Evolutionary conservation across 2,113 vertebrate species (phyloP).

Genomic region (Limnothrissa miodon): DNA sequence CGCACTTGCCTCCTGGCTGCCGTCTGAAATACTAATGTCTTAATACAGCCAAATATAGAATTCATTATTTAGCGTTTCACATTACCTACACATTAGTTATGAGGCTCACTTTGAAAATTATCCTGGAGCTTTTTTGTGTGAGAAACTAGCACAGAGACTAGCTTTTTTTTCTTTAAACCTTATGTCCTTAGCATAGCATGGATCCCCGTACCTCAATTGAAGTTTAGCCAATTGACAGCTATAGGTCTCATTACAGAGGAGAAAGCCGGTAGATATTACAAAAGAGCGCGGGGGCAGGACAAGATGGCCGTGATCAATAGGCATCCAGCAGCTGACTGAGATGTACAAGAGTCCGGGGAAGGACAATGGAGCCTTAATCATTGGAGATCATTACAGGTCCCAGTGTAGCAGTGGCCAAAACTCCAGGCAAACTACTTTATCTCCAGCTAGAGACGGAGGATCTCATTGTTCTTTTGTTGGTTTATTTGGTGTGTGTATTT

Average conservation of each 20-base stretch:
- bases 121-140: background rate
- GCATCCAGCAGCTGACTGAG: background rate
- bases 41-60: constrained; percentile 25
- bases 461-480: background rate
- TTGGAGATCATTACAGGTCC: constrained; percentile 9
- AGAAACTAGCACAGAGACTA: too few relatives aligned
- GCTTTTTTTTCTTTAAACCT: constrained; percentile 20
- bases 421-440: background rate
- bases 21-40: constrained; percentile 12
- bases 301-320: background rate
- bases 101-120: background rate
- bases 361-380: constrained; percentile 13
- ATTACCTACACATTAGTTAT: constrained; percentile 32
- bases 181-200: background rate
- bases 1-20: constrained; percentile 10
- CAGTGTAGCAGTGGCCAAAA: background rate
- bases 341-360: background rate
- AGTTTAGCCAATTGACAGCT: constrained; percentile 12
- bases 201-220: background rate
- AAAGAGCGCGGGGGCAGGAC: background rate
- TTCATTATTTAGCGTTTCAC: constrained; percentile 30
- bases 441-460: background rate
- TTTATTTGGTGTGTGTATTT: background rate
- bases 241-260: constrained; percentile 16
- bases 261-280: background rate